These are phyloP conservation scores for Cephus spinipes DNA, from an alignment of 2,888 invertebrate genomes.

Conservation along the genomic window DNA sequence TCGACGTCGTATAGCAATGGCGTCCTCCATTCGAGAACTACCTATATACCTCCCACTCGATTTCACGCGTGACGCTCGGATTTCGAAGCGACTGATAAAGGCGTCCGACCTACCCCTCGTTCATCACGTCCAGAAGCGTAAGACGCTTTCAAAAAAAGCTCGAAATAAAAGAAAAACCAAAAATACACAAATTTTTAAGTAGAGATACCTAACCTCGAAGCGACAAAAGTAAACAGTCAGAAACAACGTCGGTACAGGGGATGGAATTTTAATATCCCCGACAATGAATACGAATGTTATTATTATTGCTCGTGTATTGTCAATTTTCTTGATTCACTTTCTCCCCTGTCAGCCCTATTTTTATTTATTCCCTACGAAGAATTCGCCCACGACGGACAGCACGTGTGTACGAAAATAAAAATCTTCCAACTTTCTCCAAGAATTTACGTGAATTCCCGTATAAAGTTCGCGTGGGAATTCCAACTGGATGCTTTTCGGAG, in stretches of 20 bases:
- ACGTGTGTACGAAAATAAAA: background rate
- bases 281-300: background rate
- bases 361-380: no score
- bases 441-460: background rate
- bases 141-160: background rate
- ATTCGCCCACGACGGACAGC: background rate
- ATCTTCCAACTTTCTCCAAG: background rate
- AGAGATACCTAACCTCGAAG: background rate
- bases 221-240: background rate
- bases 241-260: background rate
- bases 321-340: no score
- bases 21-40: background rate
- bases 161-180: background rate
- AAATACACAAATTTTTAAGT: background rate
- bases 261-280: background rate
- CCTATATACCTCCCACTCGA: background rate
- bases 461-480: background rate
- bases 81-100: background rate
- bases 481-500: background rate
- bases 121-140: background rate
- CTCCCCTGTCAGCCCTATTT: background rate
- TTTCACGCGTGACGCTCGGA: background rate
- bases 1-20: background rate
- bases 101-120: background rate
- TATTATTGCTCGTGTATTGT: background rate